Base-by-base conservation (phyloP, 2,888 invertebrate genomes). In the Epinotia demarniana region DNA sequence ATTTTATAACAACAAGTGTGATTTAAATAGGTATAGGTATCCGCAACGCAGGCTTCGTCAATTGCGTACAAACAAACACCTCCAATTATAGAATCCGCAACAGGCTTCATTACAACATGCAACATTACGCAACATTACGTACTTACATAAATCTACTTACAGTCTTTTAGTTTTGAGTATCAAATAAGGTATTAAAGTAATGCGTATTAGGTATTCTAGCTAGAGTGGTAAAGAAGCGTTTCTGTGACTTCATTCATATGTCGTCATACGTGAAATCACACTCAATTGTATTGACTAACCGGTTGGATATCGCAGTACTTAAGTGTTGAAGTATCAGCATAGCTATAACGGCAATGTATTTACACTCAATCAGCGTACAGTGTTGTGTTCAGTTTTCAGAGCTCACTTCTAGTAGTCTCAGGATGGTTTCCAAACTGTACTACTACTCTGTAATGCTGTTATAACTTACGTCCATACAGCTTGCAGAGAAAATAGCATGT, bases 391-490 rank as follows among this genome's bases (percentile, higher is more conserved):
- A 61, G 55, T 55, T 19, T 39, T 49, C 75, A 75, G 55, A 60
- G 64, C 60, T 64, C 23, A 53, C 58, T 63, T 55, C 55, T 23
- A 63, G 39, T 62, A 49, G 6, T 70, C 13, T 70, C 27, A 27
- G 18, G 39, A 39, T 33, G 19, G n/a, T 6, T 55, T 46, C 67
- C 46, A 63, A 69, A 69, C 46, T 43, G 73, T 46, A 43, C 8
- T 23, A 55, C 11, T 33, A 11, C 18, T 16, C 27, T 64, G 16
- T 27, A 19, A 9, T n/a, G 64, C 27, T 53, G 16, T 27, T 8
- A 8, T 19, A 18, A 66, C 75, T 75, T 75, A 27, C 23, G 74
- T 27, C 66, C 60, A 55, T 75, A 61, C 43, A 53, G 27, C 18
- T 67, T 61, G 33, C 16, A 9, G 46, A 18, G 61, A 68, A 55